Evolutionary conservation across 2,113 vertebrate genomes (phyloP).

Genomic region (Pterocles gutturalis): DNA sequence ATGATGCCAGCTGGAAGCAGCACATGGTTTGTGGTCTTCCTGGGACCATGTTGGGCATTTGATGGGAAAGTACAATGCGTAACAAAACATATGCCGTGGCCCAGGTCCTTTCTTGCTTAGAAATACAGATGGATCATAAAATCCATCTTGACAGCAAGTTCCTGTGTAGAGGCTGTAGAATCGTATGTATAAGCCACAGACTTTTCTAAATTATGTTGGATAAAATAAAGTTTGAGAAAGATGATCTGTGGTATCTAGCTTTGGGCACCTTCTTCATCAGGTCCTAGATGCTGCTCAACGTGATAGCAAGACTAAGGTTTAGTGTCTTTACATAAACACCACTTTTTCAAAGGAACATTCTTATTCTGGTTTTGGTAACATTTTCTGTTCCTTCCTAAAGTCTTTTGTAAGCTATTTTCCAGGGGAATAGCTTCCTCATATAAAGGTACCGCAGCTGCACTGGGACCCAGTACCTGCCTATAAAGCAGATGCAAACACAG

Average conservation of each 20-base stretch:
- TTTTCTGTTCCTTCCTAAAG: neutral
- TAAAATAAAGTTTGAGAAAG: neutral
- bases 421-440: neutral
- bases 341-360: neutral
- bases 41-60: neutral
- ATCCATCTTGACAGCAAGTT: neutral
- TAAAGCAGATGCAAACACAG: neutral
- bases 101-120: neutral
- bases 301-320: neutral
- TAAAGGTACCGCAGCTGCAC: neutral
- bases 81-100: rapidly evolving
- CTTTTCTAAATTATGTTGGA: neutral
- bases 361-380: neutral
- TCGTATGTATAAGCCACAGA: neutral
- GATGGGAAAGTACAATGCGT: rapidly evolving
- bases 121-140: neutral
- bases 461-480: neutral
- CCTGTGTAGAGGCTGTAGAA: neutral
- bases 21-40: neutral
- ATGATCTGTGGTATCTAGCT: neutral
- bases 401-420: neutral
- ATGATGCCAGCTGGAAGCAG: neutral
- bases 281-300: neutral
- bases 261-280: neutral
- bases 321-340: neutral